These are phyloP conservation scores for Aporrectodea caliginosa DNA, from an alignment of 1,140 invertebrate genomes.

Conservation along the genomic window DNA sequence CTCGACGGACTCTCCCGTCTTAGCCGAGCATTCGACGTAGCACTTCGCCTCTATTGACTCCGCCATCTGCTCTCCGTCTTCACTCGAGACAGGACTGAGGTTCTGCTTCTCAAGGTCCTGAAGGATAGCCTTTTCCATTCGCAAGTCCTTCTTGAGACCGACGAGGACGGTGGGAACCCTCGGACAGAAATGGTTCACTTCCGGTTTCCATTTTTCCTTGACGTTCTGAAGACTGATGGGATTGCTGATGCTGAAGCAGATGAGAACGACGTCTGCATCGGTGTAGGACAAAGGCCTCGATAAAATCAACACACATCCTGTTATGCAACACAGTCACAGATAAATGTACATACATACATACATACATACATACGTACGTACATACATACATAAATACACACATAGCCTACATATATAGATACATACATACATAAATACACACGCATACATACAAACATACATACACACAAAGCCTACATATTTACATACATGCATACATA, in stretches of 20 bases:
- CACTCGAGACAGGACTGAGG: neutral
- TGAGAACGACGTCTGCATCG: slow-evolving; percentile 73
- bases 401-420: no score
- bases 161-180: slow-evolving; percentile 55
- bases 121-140: slow-evolving; percentile 77
- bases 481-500: no score
- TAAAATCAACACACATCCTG: no score
- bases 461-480: no score
- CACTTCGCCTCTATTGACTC: neutral
- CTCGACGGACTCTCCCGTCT: slow-evolving; percentile 19
- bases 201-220: slow-evolving; percentile 40
- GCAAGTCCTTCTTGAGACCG: slow-evolving; percentile 62
- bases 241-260: slow-evolving; percentile 52
- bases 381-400: no score
- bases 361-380: no score
- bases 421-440: no score
- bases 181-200: slow-evolving; percentile 54
- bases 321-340: no score
- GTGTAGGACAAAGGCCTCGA: slow-evolving; percentile 82
- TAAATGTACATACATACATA: no score
- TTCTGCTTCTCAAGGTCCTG: neutral
- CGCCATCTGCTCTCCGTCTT: slow-evolving; percentile 2
- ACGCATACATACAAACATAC: no score
- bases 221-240: slow-evolving; percentile 53
- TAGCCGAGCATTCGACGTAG: slow-evolving; percentile 30